Evolutionary conservation across 1,140 invertebrate species (phyloP), one percentile per base, ranked within the genome.

Genomic region (Whitmania pigra): DNA sequence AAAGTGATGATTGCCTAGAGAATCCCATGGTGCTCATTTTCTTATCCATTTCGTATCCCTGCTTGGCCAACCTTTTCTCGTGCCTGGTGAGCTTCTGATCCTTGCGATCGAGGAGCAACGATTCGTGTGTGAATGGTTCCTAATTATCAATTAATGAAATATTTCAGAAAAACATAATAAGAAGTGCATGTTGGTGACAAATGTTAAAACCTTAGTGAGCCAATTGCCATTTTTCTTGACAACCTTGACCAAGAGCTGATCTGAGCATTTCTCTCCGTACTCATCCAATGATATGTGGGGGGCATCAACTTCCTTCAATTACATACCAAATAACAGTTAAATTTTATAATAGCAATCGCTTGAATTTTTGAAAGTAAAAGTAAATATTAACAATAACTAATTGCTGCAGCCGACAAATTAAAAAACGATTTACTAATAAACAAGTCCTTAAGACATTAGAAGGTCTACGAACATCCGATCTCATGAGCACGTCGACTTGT

Each of bases 81-180:
- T 91, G 89, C 79, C 92, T 90, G 3, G 93, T 96, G 18, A 99
- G 83, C 77, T 94, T 93, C 77, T 95, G 90, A 77, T 98, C 94
- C 79, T 97, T 95, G 49, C 92, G 86, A 82, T 98, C 96, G 2
- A 97, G 89, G 9, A 99, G 84, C 53, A 98, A 83, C 27, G 93
- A 95, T 82, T 99, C 96, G 79, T 99, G 96, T 76, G 94, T 89
- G 83, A 98, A 98, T 0, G 95, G 96, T 78, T 91, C 88, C 84
- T 88, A 63, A 63, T 15, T 13, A 20, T 17, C 22, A n/a, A n/a
- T n/a, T 13, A 13, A 6, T 63, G 57, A 22, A 22, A n/a, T 25
- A 20, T 13, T 18, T 18, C 11, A 63, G 25, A n/a, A 40, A n/a
- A 27, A 13, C 2, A 22, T 40, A 69, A 18, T 40, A 63, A 18